Evolutionary conservation across 2,113 vertebrate species (phyloP).

Genomic region (Smithornis capensis): DNA sequence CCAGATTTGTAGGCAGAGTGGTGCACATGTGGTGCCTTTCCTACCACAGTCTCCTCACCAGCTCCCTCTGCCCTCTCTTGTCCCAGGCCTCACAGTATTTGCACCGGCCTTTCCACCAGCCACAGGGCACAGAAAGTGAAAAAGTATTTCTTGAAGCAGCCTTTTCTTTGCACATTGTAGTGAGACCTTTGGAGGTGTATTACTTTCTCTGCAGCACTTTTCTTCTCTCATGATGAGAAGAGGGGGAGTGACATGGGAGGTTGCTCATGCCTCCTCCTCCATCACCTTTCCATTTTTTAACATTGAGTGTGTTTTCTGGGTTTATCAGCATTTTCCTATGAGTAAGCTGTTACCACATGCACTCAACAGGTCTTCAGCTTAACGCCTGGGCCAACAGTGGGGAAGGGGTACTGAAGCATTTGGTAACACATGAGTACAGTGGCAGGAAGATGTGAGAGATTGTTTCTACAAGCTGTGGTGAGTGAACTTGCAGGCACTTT

Average conservation of each 20-base stretch:
- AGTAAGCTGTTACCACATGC: not conserved
- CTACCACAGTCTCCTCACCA: fast-evolving
- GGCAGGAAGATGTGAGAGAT: slow-evolving; percentile 6
- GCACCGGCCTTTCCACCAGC: fast-evolving
- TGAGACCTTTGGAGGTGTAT: fast-evolving
- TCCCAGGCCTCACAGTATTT: fast-evolving
- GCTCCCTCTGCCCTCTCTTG: not conserved
- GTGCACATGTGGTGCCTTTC: not conserved
- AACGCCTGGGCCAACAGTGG: not conserved
- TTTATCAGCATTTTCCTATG: not conserved
- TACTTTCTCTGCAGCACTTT: not conserved
- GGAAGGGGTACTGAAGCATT: not conserved
- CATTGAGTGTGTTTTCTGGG: not conserved
- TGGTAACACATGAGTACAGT: not conserved
- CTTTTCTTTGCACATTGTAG: not conserved
- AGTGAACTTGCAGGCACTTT: not conserved
- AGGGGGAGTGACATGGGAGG: not conserved
- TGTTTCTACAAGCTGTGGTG: not conserved
- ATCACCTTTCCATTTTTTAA: not conserved
- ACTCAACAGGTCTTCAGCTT: not conserved
- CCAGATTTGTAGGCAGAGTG: not conserved
- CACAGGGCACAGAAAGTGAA: not conserved
- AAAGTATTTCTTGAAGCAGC: not conserved
- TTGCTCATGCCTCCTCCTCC: not conserved
- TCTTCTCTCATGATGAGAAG: not conserved